Evolutionary conservation across 2,113 vertebrate species (phyloP).

Genomic region (Lepisosteus osseus): DNA sequence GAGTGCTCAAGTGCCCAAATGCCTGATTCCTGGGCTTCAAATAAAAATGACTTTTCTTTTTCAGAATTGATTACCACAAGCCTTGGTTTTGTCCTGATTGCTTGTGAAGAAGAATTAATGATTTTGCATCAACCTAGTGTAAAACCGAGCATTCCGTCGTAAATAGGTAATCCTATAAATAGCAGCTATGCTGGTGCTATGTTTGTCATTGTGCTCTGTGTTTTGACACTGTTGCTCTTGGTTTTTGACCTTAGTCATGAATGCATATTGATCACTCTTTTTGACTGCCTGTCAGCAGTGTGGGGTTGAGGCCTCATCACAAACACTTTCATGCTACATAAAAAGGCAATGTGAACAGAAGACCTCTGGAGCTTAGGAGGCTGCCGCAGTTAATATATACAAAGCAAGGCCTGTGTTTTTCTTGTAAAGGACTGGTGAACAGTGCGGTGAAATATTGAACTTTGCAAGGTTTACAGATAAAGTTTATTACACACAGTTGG

Average conservation of each 20-base stretch:
- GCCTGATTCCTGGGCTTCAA: no score
- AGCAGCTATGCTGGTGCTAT: background rate
- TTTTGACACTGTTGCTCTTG: background rate
- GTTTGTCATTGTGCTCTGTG: background rate
- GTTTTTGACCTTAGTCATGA: background rate
- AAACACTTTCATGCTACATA: background rate
- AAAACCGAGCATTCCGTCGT: background rate
- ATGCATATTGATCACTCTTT: conserved; percentile 1
- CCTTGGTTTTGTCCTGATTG: background rate
- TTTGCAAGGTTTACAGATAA: conserved; percentile 1
- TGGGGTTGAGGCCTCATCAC: background rate
- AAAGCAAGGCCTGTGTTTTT: background rate
- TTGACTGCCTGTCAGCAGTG: background rate
- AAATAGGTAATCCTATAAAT: background rate
- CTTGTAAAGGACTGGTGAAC: conserved; percentile 1
- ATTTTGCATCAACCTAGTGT: background rate
- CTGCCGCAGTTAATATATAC: background rate
- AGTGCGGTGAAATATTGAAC: background rate
- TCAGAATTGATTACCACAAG: no score
- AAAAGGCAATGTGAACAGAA: conserved; percentile 1
- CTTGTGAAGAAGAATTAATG: background rate
- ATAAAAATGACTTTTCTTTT: no score
- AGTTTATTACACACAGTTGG: background rate
- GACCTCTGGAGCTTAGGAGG: background rate
- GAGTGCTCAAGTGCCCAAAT: no score